Evolutionary conservation across 2,113 vertebrate species (phyloP), one percentile per base, ranked within the genome.

Genomic region (Coptodon rendalli): DNA sequence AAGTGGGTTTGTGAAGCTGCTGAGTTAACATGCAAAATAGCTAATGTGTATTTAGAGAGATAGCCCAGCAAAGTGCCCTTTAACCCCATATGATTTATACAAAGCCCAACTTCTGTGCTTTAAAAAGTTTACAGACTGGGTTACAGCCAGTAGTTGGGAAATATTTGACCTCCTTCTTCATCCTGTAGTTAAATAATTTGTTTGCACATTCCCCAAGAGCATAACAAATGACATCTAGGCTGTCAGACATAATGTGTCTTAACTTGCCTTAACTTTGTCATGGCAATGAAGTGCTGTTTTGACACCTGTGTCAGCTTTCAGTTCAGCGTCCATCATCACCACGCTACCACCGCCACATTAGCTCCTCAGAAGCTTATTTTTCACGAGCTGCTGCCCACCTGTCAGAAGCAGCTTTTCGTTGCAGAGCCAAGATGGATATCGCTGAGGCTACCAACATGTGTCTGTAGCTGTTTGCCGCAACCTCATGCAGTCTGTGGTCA

Each of bases 341-440:
- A 34, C 27, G 48, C 59, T 16, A 10, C 68, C 40, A 17, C 40
- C 16, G 27, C 43, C 71, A 83, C 89, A 29, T 85, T 90, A 7
- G 8, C 82, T 63, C 56, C 36, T 86, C 48, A 82, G 78, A 89
- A 83, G 89, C 89, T 71, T 81, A 81, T 29, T 84, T 93, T 91
- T 91, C 85, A 88, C 86, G 80, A 83, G 89, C 86, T 89, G 78
- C 89, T 31, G 56, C 85, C 89, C 92, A 94, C 90, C 91, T 94
- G 93, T 93, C 87, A 78, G 22, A 89, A 86, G 80, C 19, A 83
- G 90, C 88, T 93, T 90, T 83, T 92, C 22, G 17, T 85, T 87
- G 86, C 91, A 9, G 36, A 82, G 76, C 59, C 85, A n/a, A 87
- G 71, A 84, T 82, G 45, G 86, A 92, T 92, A 80, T 88, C 59